phyloP scores from a whole-genome alignment of 2,113 vertebrate species.

The Nerophis lumbriciformis region DNA sequence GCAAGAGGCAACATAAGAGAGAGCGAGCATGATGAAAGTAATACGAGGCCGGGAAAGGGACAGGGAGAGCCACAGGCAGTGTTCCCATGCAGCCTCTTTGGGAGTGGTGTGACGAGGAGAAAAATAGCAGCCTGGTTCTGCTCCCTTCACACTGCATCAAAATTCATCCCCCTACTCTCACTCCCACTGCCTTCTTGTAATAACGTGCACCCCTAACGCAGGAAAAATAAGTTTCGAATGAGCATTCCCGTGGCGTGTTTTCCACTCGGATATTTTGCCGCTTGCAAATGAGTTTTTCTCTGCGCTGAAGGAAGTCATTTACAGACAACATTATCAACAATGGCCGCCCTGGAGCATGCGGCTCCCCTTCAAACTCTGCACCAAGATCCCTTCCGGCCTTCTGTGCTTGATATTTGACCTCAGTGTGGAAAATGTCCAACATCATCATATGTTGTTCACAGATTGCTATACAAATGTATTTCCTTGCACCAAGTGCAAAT shows the following conservation, averaged over 20 bases:
- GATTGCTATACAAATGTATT: constrained; percentile 27
- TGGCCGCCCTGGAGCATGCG: constrained; percentile 12
- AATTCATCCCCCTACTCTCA: constrained; percentile 15
- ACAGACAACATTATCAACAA: constrained; percentile 13
- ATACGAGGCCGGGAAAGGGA: constrained; percentile 57
- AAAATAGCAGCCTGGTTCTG: constrained; percentile 34
- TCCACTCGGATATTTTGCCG: constrained; percentile 20
- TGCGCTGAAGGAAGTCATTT: constrained; percentile 21
- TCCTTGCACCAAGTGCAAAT: constrained; percentile 20
- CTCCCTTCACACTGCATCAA: constrained; percentile 24
- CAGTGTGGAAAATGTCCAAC: background rate
- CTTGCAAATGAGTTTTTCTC: constrained; percentile 20
- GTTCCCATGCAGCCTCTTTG: constrained; percentile 61
- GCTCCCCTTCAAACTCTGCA: constrained; percentile 15
- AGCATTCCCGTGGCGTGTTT: constrained; percentile 31
- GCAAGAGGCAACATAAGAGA: constrained; percentile 52
- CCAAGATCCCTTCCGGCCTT: constrained; percentile 18
- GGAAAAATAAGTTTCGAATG: constrained; percentile 32
- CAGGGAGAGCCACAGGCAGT: constrained; percentile 60
- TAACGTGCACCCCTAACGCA: constrained; percentile 37
- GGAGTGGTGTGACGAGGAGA: constrained; percentile 59
- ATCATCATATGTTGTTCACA: constrained; percentile 28
- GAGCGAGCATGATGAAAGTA: constrained; percentile 52
- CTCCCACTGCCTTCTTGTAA: constrained; percentile 19
- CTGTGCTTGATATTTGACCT: constrained; percentile 40